Evolutionary conservation across 2,888 invertebrate species (phyloP).

Genomic region (Aleiodes alternator): DNA sequence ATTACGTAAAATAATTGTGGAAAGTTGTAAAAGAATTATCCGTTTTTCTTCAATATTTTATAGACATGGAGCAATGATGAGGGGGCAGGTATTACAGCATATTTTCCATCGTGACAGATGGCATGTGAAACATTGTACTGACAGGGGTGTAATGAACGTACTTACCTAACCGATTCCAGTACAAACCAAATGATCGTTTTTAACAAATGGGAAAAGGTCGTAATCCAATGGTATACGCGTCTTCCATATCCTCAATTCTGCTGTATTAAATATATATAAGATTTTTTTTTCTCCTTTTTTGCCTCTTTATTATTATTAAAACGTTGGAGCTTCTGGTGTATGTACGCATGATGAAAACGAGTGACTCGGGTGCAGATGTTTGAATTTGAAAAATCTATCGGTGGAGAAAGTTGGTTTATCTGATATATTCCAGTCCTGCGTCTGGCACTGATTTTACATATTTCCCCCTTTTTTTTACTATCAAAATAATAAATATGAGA

Average conservation of each 20-base stretch:
- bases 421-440: conserved; percentile 30
- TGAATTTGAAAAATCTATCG: conserved; percentile 32
- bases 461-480: neutral
- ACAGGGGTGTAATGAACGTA: conserved; percentile 47
- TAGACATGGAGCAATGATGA: neutral
- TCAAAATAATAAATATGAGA: too few species aligned
- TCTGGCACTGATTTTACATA: conserved; percentile 15
- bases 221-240: conserved; percentile 17
- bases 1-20: too few species aligned
- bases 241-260: conserved; percentile 5
- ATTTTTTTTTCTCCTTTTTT: neutral
- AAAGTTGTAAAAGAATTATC: too few species aligned
- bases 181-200: conserved; percentile 24
- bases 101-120: conserved; percentile 41
- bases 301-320: neutral
- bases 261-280: neutral
- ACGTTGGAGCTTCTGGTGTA: conserved; percentile 5
- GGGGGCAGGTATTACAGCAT: conserved; percentile 18
- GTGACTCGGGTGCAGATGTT: conserved; percentile 13
- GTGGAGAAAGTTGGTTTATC: conserved; percentile 27
- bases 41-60: neutral
- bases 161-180: conserved; percentile 41
- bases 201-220: conserved; percentile 34
- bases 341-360: conserved; percentile 25
- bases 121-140: conserved; percentile 43